Evolutionary conservation across 2,113 vertebrate species (phyloP).

Genomic region (Delphinapterus leucas): DNA sequence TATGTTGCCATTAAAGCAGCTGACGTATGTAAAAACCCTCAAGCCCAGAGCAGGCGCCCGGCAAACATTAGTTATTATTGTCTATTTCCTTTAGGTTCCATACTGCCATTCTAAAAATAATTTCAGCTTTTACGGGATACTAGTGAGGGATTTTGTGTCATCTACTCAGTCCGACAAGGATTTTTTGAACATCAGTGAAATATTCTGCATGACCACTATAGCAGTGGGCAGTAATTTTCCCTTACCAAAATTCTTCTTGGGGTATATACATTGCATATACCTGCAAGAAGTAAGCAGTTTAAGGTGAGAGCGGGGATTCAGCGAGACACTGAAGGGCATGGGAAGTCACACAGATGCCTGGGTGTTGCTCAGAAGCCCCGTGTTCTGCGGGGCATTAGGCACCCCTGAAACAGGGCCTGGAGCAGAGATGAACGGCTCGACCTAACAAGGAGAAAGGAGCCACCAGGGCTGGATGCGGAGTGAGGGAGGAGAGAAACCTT

Average conservation of each 20-base stretch:
- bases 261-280: fast-evolving
- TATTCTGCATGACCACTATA: fast-evolving
- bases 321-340: not conserved
- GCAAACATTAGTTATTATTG: fast-evolving
- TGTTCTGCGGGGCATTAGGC: fast-evolving
- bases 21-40: fast-evolving
- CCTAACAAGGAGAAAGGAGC: fast-evolving
- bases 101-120: not conserved
- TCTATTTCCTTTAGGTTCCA: fast-evolving
- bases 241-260: not conserved
- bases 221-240: not conserved
- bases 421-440: fast-evolving
- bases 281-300: not conserved
- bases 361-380: fast-evolving
- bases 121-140: not conserved
- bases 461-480: not conserved
- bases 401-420: not conserved
- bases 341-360: not conserved
- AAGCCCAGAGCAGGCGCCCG: not conserved
- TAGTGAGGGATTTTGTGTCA: fast-evolving
- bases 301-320: too few relatives aligned
- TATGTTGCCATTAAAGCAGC: too few relatives aligned
- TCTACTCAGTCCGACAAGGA: fast-evolving
- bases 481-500: not conserved
- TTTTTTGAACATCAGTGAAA: fast-evolving